Conservation (phyloP, 2,888 invertebrate species). For the Latrodectus hesperus region DNA sequence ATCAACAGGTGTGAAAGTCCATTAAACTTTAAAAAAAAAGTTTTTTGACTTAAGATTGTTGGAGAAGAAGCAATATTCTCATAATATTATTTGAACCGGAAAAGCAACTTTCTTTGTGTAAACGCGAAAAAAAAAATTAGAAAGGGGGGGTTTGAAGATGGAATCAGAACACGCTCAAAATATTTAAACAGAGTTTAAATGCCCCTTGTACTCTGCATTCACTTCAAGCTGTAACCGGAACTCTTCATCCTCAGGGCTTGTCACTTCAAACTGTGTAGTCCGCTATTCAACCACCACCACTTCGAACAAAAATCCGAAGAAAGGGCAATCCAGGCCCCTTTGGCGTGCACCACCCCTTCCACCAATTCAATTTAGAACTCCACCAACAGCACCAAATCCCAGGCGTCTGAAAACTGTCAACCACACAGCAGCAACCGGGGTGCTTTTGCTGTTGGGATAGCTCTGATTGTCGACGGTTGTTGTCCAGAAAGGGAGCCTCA, state of each 20-base stretch:
- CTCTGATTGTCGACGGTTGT: slow-evolving; percentile 49
- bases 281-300: slow-evolving; percentile 4
- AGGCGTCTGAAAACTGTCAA: slow-evolving; percentile 52
- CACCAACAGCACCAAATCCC: slow-evolving; percentile 33
- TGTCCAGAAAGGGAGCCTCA: background rate
- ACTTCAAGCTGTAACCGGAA: slow-evolving; percentile 50
- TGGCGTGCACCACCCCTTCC: slow-evolving; percentile 8
- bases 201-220: background rate
- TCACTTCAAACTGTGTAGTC: slow-evolving; percentile 7
- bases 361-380: slow-evolving; percentile 60
- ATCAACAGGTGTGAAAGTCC: no score
- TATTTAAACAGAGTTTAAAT: slow-evolving; percentile 32
- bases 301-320: slow-evolving; percentile 11
- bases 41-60: no score
- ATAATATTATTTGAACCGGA: no score
- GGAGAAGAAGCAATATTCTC: no score
- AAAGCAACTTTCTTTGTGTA: no score
- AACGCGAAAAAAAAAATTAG: no score
- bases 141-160: no score
- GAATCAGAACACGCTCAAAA: slow-evolving; percentile 6
- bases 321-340: slow-evolving; percentile 22
- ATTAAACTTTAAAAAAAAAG: no score
- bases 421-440: slow-evolving; percentile 34
- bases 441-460: background rate
- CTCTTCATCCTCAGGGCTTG: slow-evolving; percentile 42